These are phyloP conservation scores for Urocynchramus pylzowi DNA, from an alignment of 2,113 vertebrate genomes.

Conservation along the genomic window DNA sequence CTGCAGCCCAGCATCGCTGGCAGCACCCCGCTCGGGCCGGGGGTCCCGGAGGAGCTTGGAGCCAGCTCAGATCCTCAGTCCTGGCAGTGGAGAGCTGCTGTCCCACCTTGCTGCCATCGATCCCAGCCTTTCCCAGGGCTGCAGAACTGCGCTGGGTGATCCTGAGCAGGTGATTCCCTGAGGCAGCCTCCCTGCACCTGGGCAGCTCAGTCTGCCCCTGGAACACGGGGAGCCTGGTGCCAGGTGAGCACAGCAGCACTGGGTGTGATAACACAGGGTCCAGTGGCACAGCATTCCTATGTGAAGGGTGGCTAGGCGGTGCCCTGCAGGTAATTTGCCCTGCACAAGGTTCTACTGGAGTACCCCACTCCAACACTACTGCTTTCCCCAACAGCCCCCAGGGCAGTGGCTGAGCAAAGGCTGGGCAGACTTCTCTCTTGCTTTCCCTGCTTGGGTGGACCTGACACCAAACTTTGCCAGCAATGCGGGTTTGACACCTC, in stretches of 20 bases:
- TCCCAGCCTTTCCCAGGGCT: fast-evolving
- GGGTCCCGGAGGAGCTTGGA: not conserved
- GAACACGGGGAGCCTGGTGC: fast-evolving
- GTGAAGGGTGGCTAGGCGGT: not conserved
- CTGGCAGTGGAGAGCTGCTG: not conserved
- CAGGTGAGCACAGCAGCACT: not conserved
- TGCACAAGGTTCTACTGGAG: not conserved
- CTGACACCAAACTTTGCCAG: not conserved
- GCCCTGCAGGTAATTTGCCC: fast-evolving
- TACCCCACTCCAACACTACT: fast-evolving
- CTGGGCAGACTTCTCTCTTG: not conserved
- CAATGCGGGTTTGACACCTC: not conserved
- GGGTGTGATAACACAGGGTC: fast-evolving
- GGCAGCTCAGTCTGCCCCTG: not conserved
- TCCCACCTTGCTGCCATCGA: fast-evolving
- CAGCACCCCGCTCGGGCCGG: not conserved
- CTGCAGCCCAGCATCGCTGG: fast-evolving
- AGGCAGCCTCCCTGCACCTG: not conserved
- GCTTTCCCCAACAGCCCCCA: not conserved
- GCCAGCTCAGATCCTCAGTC: not conserved
- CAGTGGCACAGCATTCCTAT: not conserved
- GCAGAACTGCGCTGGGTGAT: fast-evolving
- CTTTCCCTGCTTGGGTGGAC: not conserved
- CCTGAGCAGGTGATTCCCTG: fast-evolving
- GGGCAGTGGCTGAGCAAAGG: not conserved